These are phyloP conservation scores for Sphaerophoria rueppellii DNA, from an alignment of 2,888 invertebrate genomes.

Conservation along the genomic window DNA sequence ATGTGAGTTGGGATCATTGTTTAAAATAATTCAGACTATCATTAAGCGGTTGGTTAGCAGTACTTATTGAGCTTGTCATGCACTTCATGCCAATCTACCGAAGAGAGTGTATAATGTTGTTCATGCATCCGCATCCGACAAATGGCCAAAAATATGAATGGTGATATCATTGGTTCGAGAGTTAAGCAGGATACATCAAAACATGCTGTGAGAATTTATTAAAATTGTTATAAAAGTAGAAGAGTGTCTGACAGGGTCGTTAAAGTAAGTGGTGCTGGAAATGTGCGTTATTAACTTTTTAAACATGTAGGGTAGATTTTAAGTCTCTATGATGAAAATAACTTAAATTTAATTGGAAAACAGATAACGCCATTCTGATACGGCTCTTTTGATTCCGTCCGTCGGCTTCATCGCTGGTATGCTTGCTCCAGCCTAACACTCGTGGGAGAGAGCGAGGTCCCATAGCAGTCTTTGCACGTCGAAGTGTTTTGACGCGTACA, in stretches of 20 bases:
- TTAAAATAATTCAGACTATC: constrained; percentile 74
- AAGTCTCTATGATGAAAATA: too few species aligned
- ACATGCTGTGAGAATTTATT: constrained; percentile 60
- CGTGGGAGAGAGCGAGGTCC: too few species aligned
- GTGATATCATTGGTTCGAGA: constrained; percentile 31
- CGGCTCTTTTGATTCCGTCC: too few species aligned
- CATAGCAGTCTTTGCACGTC: too few species aligned
- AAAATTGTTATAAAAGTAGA: constrained; percentile 50
- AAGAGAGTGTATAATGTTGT: constrained; percentile 9
- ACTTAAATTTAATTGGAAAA: too few species aligned
- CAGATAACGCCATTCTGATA: too few species aligned
- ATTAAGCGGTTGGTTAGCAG: constrained; percentile 74
- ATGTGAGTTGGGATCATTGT: constrained; percentile 47
- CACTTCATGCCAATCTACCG: constrained; percentile 44
- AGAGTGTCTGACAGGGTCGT: constrained; percentile 65
- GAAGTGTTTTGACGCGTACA: too few species aligned
- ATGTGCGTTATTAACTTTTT: too few species aligned
- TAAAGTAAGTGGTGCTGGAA: constrained; percentile 47
- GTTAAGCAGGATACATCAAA: constrained; percentile 61
- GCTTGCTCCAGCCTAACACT: too few species aligned
- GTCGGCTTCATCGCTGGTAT: too few species aligned
- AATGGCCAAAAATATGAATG: constrained; percentile 52
- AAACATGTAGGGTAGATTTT: too few species aligned
- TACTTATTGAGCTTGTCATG: constrained; percentile 74
- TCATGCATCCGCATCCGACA: constrained; percentile 3